Conservation (phyloP, 2,797 vertebrate genomes). For the Streptopelia turtur region DNA sequence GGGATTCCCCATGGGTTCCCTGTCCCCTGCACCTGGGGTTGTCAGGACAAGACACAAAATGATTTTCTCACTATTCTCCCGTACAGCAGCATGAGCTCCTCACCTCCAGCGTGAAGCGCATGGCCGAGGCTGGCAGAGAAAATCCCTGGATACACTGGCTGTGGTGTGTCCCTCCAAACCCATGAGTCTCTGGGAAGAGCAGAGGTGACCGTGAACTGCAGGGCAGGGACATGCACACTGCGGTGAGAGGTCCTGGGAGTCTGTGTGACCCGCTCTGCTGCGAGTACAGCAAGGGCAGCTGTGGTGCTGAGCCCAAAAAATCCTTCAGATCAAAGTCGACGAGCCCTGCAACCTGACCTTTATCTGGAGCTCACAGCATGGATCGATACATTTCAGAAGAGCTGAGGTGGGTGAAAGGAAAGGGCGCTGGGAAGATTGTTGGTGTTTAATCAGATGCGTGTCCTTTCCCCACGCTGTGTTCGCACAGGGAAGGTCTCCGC, state of each 20-base stretch:
- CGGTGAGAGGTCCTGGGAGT: neutral
- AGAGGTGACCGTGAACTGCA: neutral
- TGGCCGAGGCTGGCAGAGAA: neutral
- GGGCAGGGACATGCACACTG: neutral
- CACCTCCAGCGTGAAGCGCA: rapidly evolving
- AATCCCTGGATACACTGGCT: neutral
- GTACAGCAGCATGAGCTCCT: rapidly evolving
- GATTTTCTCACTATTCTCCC: neutral
- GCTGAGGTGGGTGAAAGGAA: neutral
- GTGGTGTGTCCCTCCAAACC: neutral
- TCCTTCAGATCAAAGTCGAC: neutral
- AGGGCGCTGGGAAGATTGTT: neutral
- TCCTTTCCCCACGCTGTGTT: rapidly evolving
- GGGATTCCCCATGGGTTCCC: neutral
- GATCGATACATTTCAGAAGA: neutral
- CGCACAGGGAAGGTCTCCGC: rapidly evolving
- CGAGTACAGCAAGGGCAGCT: neutral
- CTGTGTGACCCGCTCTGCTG: rapidly evolving
- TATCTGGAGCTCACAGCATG: neutral
- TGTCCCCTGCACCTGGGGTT: neutral
- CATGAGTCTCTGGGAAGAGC: rapidly evolving
- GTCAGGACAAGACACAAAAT: neutral
- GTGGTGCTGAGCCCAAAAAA: rapidly evolving
- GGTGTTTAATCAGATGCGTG: neutral
- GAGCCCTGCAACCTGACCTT: neutral